Base-by-base conservation (phyloP, 2,888 invertebrate species). In the Odontocerum albicorne region DNA sequence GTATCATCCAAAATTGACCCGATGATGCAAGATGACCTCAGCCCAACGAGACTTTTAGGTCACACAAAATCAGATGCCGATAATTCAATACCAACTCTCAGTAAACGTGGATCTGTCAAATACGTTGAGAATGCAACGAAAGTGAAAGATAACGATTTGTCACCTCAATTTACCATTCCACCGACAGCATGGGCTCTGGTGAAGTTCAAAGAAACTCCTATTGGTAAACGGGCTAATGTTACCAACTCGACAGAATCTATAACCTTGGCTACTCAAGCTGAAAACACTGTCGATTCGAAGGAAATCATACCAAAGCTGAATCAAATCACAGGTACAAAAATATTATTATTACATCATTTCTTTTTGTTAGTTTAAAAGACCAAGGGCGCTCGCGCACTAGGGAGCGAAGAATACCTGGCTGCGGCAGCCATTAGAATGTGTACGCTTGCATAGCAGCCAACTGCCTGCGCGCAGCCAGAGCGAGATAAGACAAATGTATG, bases 161-260 rank as follows among this genome's bases (percentile, higher is more conserved):
- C 67, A 46, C 74, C 74, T 20, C 64, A 56, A 12, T 61, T 76
- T 62, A 74, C 75, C 59, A 75, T 79, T 56, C 79, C 80, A 8
- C 75, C 77, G 4, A 74, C 77, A 2, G 79, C 77, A 1, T 80
- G 80, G 80, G 77, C 80, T 1, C 64, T 81, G 27, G 79, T 77
- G 1, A 73, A 77, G 46, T 63, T 79, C 36, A 72, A 72, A 32
- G 73, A 73, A 46, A 71, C 76, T 1, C 76, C 77, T 6, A 40
- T 38, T 12, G 46, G 19, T 17, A 47, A 52, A 15, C 55, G 40
- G 20, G 40, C 27, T 19, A 60, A 50, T 45, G 44, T 16, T 19
- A 39, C 47, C n/a, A 36, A 32, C 27, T 33, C 40, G 1, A 7
- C 40, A 13, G 40, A 38, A 10, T 12, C 50, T 16, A n/a, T n/a